These are phyloP conservation scores for Yponomeuta sedellus DNA, from an alignment of 2,888 invertebrate genomes.

Conservation along the genomic window DNA sequence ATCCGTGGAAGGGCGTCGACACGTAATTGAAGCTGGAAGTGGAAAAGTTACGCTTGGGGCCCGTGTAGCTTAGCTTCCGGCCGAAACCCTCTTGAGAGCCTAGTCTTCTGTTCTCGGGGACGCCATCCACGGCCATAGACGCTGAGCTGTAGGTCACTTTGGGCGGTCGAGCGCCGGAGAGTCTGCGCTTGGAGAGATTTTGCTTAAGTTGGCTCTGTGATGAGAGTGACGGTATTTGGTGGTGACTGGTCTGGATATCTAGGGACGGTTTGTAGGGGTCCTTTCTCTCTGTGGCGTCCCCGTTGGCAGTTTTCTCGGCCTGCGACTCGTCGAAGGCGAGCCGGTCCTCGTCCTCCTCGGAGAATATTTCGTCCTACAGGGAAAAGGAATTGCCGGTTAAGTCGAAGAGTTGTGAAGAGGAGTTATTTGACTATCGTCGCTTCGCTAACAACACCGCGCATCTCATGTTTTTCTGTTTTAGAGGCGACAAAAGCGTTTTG, in stretches of 20 bases:
- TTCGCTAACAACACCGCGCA: too few relatives aligned
- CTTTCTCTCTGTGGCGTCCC: constrained; percentile 27
- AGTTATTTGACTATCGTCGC: too few relatives aligned
- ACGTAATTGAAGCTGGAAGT: constrained; percentile 90
- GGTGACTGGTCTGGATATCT: constrained; percentile 34
- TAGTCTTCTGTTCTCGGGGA: constrained; percentile 73
- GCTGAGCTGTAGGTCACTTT: constrained; percentile 75
- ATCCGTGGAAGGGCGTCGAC: constrained; percentile 90
- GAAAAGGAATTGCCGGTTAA: constrained; percentile 14
- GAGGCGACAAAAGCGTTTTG: too few relatives aligned
- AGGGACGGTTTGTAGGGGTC: constrained; percentile 26
- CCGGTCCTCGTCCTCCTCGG: constrained; percentile 58
- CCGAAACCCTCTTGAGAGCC: constrained; percentile 58
- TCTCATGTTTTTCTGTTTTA: too few relatives aligned
- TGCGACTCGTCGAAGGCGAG: constrained; percentile 40
- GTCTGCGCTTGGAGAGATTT: constrained; percentile 53
- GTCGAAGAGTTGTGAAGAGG: background rate
- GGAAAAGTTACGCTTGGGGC: constrained; percentile 81
- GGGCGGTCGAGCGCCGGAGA: constrained; percentile 50
- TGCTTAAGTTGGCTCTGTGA: constrained; percentile 38
- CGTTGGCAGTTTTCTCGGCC: constrained; percentile 34
- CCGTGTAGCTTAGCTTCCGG: constrained; percentile 44
- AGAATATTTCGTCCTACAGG: constrained; percentile 63
- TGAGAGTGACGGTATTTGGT: constrained; percentile 34
- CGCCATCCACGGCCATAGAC: constrained; percentile 75